Evolutionary conservation across 2,797 vertebrate genomes (phyloP).

Genomic region (Taeniopygia guttata): DNA sequence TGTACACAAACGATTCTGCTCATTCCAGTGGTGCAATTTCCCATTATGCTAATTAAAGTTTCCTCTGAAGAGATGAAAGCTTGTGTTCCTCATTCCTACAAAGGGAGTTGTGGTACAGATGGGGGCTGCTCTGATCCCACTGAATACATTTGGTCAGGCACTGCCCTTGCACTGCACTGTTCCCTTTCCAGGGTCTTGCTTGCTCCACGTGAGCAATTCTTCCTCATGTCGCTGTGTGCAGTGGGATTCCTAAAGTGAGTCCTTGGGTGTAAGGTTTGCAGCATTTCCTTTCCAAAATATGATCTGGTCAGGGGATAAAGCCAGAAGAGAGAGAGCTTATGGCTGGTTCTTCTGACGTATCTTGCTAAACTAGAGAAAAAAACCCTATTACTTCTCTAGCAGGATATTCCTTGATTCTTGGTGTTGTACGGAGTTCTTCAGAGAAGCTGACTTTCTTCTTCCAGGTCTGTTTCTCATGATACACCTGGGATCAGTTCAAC

Average conservation of each 20-base stretch:
- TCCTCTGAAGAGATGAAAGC: not conserved
- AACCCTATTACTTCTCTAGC: not conserved
- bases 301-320: not conserved
- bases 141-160: not conserved
- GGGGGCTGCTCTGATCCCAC: not conserved
- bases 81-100: not conserved
- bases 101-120: not conserved
- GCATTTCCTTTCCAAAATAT: not conserved
- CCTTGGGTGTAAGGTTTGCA: not conserved
- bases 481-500: rapidly evolving
- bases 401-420: not conserved
- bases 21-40: slow-evolving; percentile 57
- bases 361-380: not conserved
- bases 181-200: not conserved
- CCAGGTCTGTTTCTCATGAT: not conserved
- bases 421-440: not conserved
- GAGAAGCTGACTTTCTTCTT: not conserved
- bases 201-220: not conserved
- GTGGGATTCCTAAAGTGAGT: not conserved
- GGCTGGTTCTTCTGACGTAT: not conserved
- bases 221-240: not conserved
- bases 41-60: slow-evolving; percentile 51
- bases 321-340: not conserved
- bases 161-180: not conserved
- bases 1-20: not conserved